Conservation (phyloP, 2,888 invertebrate species). For the Amorpha juglandis region DNA sequence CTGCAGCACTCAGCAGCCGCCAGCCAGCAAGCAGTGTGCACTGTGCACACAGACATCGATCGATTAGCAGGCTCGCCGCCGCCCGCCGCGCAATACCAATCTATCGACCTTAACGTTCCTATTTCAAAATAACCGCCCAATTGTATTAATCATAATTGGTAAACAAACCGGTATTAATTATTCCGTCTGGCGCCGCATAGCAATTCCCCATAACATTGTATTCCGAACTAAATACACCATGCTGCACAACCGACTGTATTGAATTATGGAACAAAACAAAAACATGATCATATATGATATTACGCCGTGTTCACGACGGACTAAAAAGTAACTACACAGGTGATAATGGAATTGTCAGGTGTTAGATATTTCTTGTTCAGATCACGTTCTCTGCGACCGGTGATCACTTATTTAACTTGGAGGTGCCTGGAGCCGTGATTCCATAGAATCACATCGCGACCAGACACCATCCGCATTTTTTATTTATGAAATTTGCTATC, state of each 20-base stretch:
- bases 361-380: constrained; percentile 57
- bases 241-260: neutral
- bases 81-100: constrained; percentile 66
- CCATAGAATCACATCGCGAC: constrained; percentile 70
- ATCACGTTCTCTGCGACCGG: constrained; percentile 71
- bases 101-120: constrained; percentile 72
- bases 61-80: constrained; percentile 75
- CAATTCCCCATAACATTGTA: neutral
- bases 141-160: constrained; percentile 55
- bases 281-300: neutral
- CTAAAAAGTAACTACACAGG: constrained; percentile 29
- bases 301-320: neutral
- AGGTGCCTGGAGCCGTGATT: constrained; percentile 72
- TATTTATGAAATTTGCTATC: constrained; percentile 77
- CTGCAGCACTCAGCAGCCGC: constrained; percentile 65
- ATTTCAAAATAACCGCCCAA: constrained; percentile 69
- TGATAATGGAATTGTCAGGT: constrained; percentile 57
- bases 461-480: constrained; percentile 69
- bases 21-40: constrained; percentile 65
- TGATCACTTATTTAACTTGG: constrained; percentile 82
- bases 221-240: neutral
- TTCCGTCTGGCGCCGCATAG: constrained; percentile 27
- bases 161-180: constrained; percentile 48
- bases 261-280: neutral
- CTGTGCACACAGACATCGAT: constrained; percentile 79